phyloP scores from a whole-genome alignment of 2,888 invertebrate genomes.

The Aporophyla nigra region DNA sequence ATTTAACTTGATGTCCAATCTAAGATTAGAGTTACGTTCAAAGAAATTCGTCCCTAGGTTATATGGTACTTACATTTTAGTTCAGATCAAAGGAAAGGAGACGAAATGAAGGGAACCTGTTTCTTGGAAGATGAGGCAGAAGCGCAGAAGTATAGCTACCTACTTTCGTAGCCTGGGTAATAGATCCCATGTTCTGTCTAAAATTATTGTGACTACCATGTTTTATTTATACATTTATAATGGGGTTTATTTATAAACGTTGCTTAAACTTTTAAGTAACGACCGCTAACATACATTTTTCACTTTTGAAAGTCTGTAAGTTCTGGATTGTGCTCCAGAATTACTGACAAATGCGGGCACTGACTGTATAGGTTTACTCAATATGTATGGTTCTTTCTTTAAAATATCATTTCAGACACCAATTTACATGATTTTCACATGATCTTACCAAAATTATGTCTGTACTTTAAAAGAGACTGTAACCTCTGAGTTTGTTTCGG shows the following conservation, averaged over 20 bases:
- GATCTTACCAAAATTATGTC: too few species aligned
- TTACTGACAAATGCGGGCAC: too few species aligned
- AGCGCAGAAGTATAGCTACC: not conserved
- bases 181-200: not conserved
- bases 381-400: too few species aligned
- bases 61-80: not conserved
- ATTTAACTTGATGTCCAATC: conserved; percentile 23
- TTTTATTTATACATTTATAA: not conserved
- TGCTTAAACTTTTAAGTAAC: not conserved
- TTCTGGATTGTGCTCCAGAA: too few species aligned
- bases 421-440: too few species aligned
- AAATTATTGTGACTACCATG: not conserved
- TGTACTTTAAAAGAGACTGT: too few species aligned
- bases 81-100: conserved; percentile 1
- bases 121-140: not conserved
- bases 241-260: not conserved
- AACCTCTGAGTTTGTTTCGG: too few species aligned
- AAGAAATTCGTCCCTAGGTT: not conserved
- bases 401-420: too few species aligned
- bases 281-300: not conserved
- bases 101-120: conserved; percentile 2
- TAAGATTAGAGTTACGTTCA: not conserved
- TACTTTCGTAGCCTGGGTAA: not conserved
- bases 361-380: too few species aligned
- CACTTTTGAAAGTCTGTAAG: too few species aligned